These are phyloP conservation scores for Ectropis crepuscularia DNA, from an alignment of 2,888 invertebrate genomes.

Conservation along the genomic window DNA sequence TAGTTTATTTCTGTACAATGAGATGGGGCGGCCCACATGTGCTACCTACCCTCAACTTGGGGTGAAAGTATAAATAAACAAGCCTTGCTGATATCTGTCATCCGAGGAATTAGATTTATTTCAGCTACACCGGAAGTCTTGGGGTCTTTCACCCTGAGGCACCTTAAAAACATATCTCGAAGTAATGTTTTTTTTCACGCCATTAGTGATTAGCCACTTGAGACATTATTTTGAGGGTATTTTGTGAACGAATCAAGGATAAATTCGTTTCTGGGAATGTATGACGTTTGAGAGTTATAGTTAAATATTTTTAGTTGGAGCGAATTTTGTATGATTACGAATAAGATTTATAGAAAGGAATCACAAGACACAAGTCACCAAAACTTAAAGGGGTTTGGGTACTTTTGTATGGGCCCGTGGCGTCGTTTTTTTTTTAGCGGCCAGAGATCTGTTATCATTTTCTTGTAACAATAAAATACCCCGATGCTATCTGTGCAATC, in stretches of 20 bases:
- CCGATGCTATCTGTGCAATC: too few relatives aligned
- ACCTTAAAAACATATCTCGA: conserved; percentile 53
- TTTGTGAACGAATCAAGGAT: conserved; percentile 34
- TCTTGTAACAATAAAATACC: too few relatives aligned
- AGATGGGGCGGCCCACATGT: conserved; percentile 71
- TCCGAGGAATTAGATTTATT: conserved; percentile 83
- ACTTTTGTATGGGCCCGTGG: too few relatives aligned
- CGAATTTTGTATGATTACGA: too few relatives aligned
- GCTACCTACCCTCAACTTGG: conserved; percentile 66
- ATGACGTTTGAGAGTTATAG: neutral
- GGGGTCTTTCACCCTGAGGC: conserved; percentile 74
- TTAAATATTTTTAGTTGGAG: too few relatives aligned
- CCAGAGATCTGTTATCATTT: too few relatives aligned
- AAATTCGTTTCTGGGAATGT: conserved; percentile 31
- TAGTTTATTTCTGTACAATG: conserved; percentile 78
- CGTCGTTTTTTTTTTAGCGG: too few relatives aligned
- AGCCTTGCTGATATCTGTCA: conserved; percentile 84
- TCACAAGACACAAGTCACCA: too few relatives aligned
- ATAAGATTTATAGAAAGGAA: too few relatives aligned
- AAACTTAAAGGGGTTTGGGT: too few relatives aligned
- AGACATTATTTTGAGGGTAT: conserved; percentile 37
- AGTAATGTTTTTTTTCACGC: conserved; percentile 38
- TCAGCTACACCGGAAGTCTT: conserved; percentile 69
- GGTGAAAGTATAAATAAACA: conserved; percentile 83
- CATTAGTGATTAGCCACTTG: conserved; percentile 52